Base-by-base conservation (phyloP, 1,140 invertebrate genomes). In the Brachionus calyciflorus region DNA sequence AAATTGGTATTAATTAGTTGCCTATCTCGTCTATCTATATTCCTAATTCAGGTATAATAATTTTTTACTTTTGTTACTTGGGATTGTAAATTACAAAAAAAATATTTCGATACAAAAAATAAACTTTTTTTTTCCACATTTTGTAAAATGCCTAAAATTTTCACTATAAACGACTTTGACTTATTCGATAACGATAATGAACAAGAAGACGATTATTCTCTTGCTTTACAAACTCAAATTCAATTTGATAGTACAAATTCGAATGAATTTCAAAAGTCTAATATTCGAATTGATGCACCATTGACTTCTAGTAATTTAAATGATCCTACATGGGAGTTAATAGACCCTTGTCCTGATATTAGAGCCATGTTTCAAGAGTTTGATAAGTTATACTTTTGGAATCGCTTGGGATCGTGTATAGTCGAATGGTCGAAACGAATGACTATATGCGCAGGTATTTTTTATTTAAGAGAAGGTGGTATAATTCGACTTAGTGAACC, bases 361-460 rank as follows among this genome's bases (percentile, higher is more conserved):
- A 88, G 91, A 80, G 88, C 87, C 0, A 83, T 98, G 55, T 99
- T 98, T 85, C 78, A 90, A 0, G 88, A 91, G 69, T 99, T 96
- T 81, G 91, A 98, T 86, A 82, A 88, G 30, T 87, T 88, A 77
- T 99, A 93, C 81, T 99, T 99, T 81, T 90, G 90, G 87, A 88
- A 89, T 28, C 87, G 86, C 70, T 86, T 98, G 37, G 83, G 87
- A 0, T 86, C 89, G 69, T 92, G 94, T 19, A 89, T 90, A 81
- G 90, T 99, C 0, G 90, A 91, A 81, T 99, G 96, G 96, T 98
- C 94, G 82, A 91, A 91, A 79, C 86, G 91, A 80, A 98, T 99
- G 96, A 98, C 92, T 73, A 91, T 90, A 40, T 90, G 91, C 88
- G 92, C 92, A 78, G 92, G 92, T 17, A 80, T 91, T 12, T 94